phyloP scores from a whole-genome alignment of 2,113 vertebrate species.

The Esox niger region DNA sequence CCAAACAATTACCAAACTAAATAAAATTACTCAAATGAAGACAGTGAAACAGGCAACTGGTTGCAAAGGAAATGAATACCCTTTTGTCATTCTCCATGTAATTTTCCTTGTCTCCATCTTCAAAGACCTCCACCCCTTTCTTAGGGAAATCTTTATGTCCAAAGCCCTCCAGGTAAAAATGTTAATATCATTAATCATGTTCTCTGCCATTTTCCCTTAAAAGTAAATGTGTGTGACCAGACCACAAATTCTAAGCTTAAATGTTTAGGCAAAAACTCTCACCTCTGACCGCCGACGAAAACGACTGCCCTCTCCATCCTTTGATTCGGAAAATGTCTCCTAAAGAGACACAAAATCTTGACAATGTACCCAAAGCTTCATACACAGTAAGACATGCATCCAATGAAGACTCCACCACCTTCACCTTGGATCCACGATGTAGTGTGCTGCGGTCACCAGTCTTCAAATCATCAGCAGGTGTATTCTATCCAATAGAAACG shows the following conservation, averaged over 20 bases:
- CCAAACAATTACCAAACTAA: too few relatives aligned
- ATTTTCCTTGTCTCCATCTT: slow-evolving; percentile 10
- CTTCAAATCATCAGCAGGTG: slow-evolving; percentile 29
- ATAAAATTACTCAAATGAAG: too few relatives aligned
- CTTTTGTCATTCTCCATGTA: slow-evolving; percentile 9
- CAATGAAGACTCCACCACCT: too few relatives aligned
- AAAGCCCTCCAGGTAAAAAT: neutral
- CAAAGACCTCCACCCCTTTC: neutral
- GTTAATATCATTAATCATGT: neutral
- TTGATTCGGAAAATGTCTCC: slow-evolving; percentile 11
- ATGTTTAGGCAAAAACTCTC: slow-evolving; percentile 1
- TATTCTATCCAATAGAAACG: neutral
- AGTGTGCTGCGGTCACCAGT: slow-evolving; percentile 11
- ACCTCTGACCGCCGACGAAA: slow-evolving; percentile 4
- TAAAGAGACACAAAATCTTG: neutral
- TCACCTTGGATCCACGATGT: neutral
- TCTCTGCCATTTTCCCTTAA: too few relatives aligned
- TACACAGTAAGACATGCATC: too few relatives aligned
- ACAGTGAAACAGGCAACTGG: too few relatives aligned
- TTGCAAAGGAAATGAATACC: neutral
- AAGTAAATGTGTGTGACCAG: neutral
- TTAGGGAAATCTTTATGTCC: neutral
- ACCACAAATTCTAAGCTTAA: too few relatives aligned
- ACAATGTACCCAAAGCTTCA: neutral
- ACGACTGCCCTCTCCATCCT: slow-evolving; percentile 2